Percentiles rank a stretch among this genome's conserved stretches.
These are phyloP conservation scores for Hirtodrosophila confusa DNA, from an alignment of 2,888 invertebrate species.

Conservation along the genomic window DNA sequence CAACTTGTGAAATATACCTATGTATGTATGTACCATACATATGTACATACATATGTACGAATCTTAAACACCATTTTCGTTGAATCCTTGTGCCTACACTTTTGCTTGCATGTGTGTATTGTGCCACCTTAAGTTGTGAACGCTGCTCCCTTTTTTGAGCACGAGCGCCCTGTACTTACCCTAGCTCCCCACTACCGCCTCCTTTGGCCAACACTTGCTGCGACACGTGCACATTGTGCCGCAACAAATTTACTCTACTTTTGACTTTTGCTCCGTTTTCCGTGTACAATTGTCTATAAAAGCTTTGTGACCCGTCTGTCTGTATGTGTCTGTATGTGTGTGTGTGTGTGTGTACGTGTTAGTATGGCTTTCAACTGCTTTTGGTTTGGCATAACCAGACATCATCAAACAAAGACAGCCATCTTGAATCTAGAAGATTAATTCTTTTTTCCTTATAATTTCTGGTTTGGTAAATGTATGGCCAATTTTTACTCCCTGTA, in stretches of 20 bases:
- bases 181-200: neutral
- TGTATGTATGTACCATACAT: too few species aligned
- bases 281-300: slow-evolving; percentile 34
- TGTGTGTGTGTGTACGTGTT: slow-evolving; percentile 17
- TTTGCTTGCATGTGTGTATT: slow-evolving; percentile 23
- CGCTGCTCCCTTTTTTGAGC: slow-evolving; percentile 43
- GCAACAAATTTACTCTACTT: slow-evolving; percentile 72
- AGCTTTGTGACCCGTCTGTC: slow-evolving; percentile 34
- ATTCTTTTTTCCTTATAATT: neutral
- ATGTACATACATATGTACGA: slow-evolving; percentile 10
- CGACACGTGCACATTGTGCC: slow-evolving; percentile 75
- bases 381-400: slow-evolving; percentile 43
- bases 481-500: too few species aligned
- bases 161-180: slow-evolving; percentile 11
- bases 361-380: slow-evolving; percentile 41
- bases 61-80: slow-evolving; percentile 66
- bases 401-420: slow-evolving; percentile 11
- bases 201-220: slow-evolving; percentile 44
- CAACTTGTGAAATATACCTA: slow-evolving; percentile 47
- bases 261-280: slow-evolving; percentile 51
- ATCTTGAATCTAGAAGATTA: slow-evolving; percentile 5
- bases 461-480: too few species aligned
- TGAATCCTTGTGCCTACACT: slow-evolving; percentile 53
- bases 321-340: slow-evolving; percentile 1
- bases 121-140: slow-evolving; percentile 40